These are phyloP conservation scores for Sarcophaga rosellei DNA, from an alignment of 2,888 invertebrate species.

Conservation along the genomic window DNA sequence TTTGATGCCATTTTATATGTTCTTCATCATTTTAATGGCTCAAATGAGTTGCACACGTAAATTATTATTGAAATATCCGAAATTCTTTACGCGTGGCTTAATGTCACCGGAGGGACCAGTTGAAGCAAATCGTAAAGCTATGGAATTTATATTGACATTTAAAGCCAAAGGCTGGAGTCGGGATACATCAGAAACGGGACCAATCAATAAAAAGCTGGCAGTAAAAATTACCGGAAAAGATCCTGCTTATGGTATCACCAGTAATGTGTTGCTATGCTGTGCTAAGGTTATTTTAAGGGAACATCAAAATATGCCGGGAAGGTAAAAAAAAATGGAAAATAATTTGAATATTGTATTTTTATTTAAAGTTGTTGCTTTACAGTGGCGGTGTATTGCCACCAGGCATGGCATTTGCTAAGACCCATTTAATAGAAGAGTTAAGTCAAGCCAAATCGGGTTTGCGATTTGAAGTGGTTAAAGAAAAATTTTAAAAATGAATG, in stretches of 20 bases:
- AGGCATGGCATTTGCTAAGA: conserved; percentile 90
- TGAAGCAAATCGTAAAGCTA: conserved; percentile 83
- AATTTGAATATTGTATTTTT: not conserved
- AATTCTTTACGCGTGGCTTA: conserved; percentile 86
- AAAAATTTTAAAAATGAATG: conserved; percentile 12
- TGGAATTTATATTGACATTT: conserved; percentile 85
- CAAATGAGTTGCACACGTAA: conserved; percentile 84
- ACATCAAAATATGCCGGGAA: conserved; percentile 86
- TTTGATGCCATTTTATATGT: conserved; percentile 78
- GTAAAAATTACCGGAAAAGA: conserved; percentile 83
- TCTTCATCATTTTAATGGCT: conserved; percentile 85
- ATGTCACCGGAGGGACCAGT: conserved; percentile 86
- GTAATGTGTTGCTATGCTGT: conserved; percentile 85
- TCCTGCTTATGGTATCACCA: conserved; percentile 89
- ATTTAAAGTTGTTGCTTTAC: conserved; percentile 1
- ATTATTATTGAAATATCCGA: conserved; percentile 85
- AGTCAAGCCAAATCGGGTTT: conserved; percentile 84
- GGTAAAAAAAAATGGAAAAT: conserved; percentile 62
- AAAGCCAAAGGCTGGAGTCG: conserved; percentile 89
- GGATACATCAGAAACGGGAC: conserved; percentile 82
- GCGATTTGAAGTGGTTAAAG: conserved; percentile 83
- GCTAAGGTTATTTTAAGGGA: conserved; percentile 89
- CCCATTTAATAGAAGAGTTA: conserved; percentile 87
- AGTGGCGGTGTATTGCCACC: conserved; percentile 91
- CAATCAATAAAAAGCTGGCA: conserved; percentile 84